These are phyloP conservation scores for Bubalus kerabau DNA, from an alignment of 2,113 vertebrate species.

Conservation along the genomic window DNA sequence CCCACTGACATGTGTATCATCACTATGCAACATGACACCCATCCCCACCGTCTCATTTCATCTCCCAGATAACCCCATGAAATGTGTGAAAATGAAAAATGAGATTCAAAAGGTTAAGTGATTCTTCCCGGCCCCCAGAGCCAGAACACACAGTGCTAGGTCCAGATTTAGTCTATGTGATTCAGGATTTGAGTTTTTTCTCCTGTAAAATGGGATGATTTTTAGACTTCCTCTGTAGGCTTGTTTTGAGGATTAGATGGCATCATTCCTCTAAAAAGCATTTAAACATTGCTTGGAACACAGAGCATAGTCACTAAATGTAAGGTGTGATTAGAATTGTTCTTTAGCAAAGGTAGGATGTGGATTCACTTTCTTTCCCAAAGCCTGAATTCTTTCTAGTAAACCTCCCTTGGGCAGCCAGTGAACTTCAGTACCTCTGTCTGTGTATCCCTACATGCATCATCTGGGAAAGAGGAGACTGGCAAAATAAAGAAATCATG, in stretches of 20 bases:
- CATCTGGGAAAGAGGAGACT: neutral
- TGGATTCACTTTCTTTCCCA: neutral
- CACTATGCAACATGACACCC: neutral
- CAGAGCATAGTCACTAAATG: neutral
- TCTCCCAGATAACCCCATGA: neutral
- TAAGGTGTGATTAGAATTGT: neutral
- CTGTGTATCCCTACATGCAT: neutral
- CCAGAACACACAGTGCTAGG: neutral
- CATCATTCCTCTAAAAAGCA: neutral
- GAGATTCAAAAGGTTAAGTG: neutral
- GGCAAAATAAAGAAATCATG: neutral
- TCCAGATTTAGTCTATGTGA: neutral
- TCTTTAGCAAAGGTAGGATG: neutral
- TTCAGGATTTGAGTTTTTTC: neutral
- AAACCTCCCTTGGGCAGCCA: neutral
- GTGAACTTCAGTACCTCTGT: neutral
- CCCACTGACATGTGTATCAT: neutral
- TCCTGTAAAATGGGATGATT: neutral
- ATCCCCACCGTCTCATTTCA: neutral
- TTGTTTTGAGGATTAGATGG: neutral
- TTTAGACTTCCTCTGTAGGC: neutral
- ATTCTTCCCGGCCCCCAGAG: neutral
- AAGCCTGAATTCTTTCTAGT: neutral
- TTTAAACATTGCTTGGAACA: neutral
- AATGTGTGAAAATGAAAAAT: constrained; percentile 22